Evolutionary conservation across 1,140 invertebrate species (phyloP).

Genomic region (Drosophila murphyi): DNA sequence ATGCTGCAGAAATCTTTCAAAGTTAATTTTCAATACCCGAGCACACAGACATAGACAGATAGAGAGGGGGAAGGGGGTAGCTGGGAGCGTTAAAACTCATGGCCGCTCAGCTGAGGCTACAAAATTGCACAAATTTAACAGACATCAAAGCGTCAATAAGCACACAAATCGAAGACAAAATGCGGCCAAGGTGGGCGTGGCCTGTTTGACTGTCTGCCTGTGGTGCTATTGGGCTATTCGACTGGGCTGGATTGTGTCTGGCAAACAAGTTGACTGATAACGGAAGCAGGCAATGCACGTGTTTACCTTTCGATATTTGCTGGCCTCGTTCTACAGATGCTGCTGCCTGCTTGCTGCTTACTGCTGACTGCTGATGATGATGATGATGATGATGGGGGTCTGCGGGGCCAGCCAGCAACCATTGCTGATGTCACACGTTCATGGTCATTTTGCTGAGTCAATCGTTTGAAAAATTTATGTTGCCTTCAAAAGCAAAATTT

Average conservation of each 20-base stretch:
- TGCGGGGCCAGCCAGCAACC: conserved; percentile 8
- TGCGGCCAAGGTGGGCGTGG: conserved; percentile 45
- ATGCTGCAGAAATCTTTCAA: conserved; percentile 73
- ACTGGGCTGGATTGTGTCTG: conserved; percentile 47
- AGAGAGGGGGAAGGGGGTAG: neutral
- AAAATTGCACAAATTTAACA: conserved; percentile 76
- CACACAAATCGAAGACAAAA: conserved; percentile 65
- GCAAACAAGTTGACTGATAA: conserved; percentile 80
- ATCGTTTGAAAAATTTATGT: conserved; percentile 82
- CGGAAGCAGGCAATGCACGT: conserved; percentile 80
- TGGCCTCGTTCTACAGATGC: conserved; percentile 33
- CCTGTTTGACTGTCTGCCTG: neutral
- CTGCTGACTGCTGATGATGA: conserved; percentile 38
- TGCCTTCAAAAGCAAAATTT: conserved; percentile 82
- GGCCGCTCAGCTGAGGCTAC: conserved; percentile 57
- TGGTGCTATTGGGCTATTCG: conserved; percentile 10
- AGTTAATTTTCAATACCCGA: conserved; percentile 78
- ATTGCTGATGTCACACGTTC: conserved; percentile 80
- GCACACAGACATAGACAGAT: conserved; percentile 14
- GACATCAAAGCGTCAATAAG: conserved; percentile 80
- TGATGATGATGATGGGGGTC: conserved; percentile 17
- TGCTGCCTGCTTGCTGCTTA: conserved; percentile 25
- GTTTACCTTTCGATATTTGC: conserved; percentile 78
- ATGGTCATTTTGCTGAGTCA: conserved; percentile 82
- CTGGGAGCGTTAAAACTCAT: neutral